Percentiles rank a stretch among this genome's conserved stretches.
Evolutionary conservation across 2,888 invertebrate genomes (phyloP).

Genomic region (Hydraecia micacea): DNA sequence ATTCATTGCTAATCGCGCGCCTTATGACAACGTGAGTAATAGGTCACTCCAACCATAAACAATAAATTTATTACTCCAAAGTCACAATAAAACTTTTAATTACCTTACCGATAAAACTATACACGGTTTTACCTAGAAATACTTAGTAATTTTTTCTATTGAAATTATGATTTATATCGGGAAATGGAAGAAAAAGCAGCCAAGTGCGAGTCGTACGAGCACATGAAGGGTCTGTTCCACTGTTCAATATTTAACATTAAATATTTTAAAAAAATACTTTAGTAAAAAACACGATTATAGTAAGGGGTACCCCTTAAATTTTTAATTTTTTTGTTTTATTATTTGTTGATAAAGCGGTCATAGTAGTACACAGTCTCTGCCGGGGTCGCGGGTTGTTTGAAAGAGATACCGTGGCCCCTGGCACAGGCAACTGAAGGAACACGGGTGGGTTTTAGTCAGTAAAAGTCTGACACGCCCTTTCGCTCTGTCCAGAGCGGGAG

Average conservation of each 20-base stretch:
- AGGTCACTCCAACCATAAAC: slow-evolving; percentile 46
- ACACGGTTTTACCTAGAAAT: slow-evolving; percentile 30
- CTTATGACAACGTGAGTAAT: slow-evolving; percentile 38
- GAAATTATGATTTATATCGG: slow-evolving; percentile 23
- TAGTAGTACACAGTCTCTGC: background rate
- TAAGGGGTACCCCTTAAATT: too few relatives aligned
- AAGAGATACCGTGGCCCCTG: too few relatives aligned
- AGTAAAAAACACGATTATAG: too few relatives aligned
- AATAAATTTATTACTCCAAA: slow-evolving; percentile 28
- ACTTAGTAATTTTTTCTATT: slow-evolving; percentile 12
- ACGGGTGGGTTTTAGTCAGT: too few relatives aligned
- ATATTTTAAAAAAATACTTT: background rate
- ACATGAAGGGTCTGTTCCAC: background rate
- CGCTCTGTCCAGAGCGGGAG: too few relatives aligned
- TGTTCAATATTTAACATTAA: background rate
- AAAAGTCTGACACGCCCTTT: too few relatives aligned
- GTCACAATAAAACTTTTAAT: slow-evolving; percentile 53
- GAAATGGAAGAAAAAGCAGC: slow-evolving; percentile 1
- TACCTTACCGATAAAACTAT: slow-evolving; percentile 39
- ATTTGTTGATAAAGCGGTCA: background rate
- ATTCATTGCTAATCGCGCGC: slow-evolving; percentile 47
- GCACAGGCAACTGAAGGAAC: too few relatives aligned
- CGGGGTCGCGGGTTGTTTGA: too few relatives aligned
- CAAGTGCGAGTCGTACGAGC: background rate
- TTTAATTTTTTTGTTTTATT: background rate